Evolutionary conservation across 2,888 invertebrate species (phyloP).

Genomic region (Drosophila setosimentum): DNA sequence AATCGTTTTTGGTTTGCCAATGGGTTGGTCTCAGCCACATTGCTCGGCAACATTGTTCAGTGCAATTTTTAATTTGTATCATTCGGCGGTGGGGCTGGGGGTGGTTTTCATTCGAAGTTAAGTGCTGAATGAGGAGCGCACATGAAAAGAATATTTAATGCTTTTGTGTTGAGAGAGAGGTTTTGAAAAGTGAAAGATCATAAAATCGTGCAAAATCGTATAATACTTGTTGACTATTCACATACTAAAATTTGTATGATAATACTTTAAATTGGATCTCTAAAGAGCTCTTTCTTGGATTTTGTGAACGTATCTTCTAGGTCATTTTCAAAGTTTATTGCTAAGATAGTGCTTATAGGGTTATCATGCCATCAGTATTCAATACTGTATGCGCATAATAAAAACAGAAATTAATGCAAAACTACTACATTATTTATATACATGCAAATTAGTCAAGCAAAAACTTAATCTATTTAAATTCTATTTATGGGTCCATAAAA

Average conservation of each 20-base stretch:
- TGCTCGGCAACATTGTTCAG: slow-evolving; percentile 4
- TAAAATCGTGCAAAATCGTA: slow-evolving; percentile 2
- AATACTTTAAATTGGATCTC: background rate
- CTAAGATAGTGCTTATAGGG: background rate
- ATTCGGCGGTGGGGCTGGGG: slow-evolving; percentile 3
- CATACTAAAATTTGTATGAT: background rate
- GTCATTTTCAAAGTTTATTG: slow-evolving; percentile 8
- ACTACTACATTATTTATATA: background rate
- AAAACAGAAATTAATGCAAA: background rate
- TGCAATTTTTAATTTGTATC: slow-evolving; percentile 40
- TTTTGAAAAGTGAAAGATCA: slow-evolving; percentile 38
- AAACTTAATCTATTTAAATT: background rate
- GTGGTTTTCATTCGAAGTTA: background rate
- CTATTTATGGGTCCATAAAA: background rate
- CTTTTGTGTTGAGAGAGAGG: background rate
- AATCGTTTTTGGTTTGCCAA: slow-evolving; percentile 66
- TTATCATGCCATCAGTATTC: background rate
- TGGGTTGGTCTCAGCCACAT: slow-evolving; percentile 58
- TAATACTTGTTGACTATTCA: slow-evolving; percentile 4
- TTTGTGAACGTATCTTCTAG: background rate
- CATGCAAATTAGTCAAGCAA: slow-evolving; percentile 15
- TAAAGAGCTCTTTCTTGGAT: background rate
- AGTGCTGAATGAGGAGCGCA: slow-evolving; percentile 15
- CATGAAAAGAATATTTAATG: slow-evolving; percentile 39
- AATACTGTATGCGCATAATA: background rate